phyloP scores from a whole-genome alignment of 1,140 invertebrate genomes.

The Drosophila parvula region DNA sequence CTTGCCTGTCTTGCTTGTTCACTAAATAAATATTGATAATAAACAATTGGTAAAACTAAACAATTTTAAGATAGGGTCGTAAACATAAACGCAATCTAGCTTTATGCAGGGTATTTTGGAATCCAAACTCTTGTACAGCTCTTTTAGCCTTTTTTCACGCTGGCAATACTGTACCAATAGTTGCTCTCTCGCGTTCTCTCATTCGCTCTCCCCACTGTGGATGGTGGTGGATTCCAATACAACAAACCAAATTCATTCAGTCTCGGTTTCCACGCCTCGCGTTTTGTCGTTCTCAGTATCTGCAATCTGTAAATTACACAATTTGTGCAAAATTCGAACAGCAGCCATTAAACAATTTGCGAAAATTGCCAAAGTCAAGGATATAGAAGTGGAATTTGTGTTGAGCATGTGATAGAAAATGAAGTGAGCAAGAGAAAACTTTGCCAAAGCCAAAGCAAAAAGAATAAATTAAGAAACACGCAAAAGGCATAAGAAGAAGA shows the following conservation, averaged over 20 bases:
- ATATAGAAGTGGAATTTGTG: conserved; percentile 4
- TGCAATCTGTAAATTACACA: conserved; percentile 76
- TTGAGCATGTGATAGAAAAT: conserved; percentile 24
- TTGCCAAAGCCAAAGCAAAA: conserved; percentile 29
- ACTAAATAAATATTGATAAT: background rate
- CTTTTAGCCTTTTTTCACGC: conserved; percentile 10
- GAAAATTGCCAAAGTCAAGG: conserved; percentile 64
- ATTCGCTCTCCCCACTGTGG: conserved; percentile 24
- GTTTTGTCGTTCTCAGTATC: conserved; percentile 58
- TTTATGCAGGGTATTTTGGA: background rate
- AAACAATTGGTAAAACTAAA: background rate
- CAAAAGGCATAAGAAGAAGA: conserved; percentile 28
- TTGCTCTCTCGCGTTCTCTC: conserved; percentile 12
- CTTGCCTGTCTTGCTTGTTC: no score
- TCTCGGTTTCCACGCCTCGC: conserved; percentile 41
- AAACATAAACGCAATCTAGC: background rate
- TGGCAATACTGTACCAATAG: conserved; percentile 56
- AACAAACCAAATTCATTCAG: conserved; percentile 64
- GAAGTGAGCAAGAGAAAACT: conserved; percentile 11
- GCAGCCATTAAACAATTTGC: conserved; percentile 24
- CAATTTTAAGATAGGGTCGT: background rate
- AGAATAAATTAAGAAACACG: conserved; percentile 24
- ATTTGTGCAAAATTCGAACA: conserved; percentile 66
- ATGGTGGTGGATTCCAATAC: conserved; percentile 70
- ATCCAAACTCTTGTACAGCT: background rate